A percentile compares a stretch with the other conserved stretches of the same genome.
Conservation (phyloP, 35 echinoderm and acorn worm genomes). For the Heliocidaris erythrogramma region DNA sequence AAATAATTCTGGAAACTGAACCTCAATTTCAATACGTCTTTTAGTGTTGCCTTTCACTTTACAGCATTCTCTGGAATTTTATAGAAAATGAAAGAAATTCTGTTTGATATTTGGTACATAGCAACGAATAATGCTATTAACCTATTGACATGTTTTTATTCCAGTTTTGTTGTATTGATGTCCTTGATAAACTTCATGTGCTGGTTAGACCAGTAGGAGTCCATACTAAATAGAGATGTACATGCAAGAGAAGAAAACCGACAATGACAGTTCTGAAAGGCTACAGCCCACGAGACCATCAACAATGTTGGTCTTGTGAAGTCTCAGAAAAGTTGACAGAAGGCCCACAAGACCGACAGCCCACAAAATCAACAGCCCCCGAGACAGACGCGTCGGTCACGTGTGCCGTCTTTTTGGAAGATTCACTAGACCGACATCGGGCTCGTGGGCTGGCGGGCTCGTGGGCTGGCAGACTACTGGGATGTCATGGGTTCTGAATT, state of each 20-base stretch:
- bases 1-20: not conserved
- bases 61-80: not conserved
- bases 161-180: not conserved
- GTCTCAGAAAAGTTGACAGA: too few relatives aligned
- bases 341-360: too few relatives aligned
- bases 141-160: not conserved
- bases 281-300: too few relatives aligned
- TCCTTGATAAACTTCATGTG: slow-evolving; percentile 7
- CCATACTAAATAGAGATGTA: not conserved
- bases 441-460: too few relatives aligned
- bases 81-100: not conserved
- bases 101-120: slow-evolving; percentile 5
- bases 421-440: too few relatives aligned
- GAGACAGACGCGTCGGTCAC: too few relatives aligned
- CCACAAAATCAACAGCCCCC: too few relatives aligned
- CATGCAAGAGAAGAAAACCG: not conserved
- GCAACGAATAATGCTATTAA: slow-evolving; percentile 18
- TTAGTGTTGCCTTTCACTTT: not conserved
- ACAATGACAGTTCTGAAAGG: not conserved
- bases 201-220: not conserved
- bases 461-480: too few relatives aligned
- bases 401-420: too few relatives aligned
- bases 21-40: not conserved
- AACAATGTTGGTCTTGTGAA: too few relatives aligned
- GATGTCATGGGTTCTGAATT: too few relatives aligned